A percentile compares a stretch with the other conserved stretches of the same genome.
phyloP scores from a whole-genome alignment of 2,113 vertebrate genomes.

The Haplotaxodon microlepis region DNA sequence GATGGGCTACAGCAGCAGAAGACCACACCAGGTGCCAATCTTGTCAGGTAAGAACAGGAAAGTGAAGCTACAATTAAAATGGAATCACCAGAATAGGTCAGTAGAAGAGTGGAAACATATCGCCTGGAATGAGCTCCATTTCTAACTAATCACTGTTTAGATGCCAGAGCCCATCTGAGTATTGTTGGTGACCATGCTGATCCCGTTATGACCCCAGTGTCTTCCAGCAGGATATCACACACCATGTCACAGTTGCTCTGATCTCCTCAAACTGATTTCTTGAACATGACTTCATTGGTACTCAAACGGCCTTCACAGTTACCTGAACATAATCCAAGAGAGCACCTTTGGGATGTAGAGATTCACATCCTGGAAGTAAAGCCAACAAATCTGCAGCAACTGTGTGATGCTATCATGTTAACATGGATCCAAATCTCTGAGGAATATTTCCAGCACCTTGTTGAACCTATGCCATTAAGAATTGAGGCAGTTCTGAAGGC shows the following conservation, averaged over 20 bases:
- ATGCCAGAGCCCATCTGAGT: not conserved
- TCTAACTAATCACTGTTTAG: not conserved
- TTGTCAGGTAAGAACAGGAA: not conserved
- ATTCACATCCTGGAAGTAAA: not conserved
- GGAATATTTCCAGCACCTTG: not conserved
- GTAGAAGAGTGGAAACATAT: not conserved
- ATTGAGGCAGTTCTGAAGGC: not conserved
- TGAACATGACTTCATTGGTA: not conserved
- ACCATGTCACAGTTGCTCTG: not conserved
- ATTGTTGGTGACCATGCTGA: not conserved
- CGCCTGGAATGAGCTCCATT: fast-evolving
- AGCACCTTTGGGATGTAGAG: not conserved
- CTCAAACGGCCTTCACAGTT: not conserved
- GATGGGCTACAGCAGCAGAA: not conserved
- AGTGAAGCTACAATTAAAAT: not conserved
- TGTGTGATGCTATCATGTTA: not conserved
- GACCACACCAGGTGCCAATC: not conserved
- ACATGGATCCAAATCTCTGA: not conserved
- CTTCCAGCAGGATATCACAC: not conserved
- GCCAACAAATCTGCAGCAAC: not conserved
- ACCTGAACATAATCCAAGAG: not conserved
- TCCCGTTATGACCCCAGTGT: fast-evolving
- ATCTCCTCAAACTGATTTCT: not conserved
- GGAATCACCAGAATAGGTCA: not conserved
- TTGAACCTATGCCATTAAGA: not conserved